These are phyloP conservation scores for Planococcus citri DNA, from an alignment of 1,140 invertebrate genomes.

Conservation along the genomic window DNA sequence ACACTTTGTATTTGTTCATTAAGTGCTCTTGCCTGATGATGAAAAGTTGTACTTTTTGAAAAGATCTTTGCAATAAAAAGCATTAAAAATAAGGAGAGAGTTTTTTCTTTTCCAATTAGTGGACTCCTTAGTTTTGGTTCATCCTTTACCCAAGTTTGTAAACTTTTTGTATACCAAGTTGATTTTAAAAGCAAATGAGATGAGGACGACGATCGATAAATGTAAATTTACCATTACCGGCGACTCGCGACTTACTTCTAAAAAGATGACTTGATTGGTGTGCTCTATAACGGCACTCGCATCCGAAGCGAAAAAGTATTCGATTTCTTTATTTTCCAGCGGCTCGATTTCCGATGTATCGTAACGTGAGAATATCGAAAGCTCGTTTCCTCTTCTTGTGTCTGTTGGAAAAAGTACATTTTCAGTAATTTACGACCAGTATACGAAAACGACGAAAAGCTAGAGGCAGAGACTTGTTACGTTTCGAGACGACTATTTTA, in stretches of 20 bases:
- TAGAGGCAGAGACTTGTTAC: too few species aligned
- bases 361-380: constrained; percentile 46
- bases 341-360: constrained; percentile 84
- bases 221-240: background rate
- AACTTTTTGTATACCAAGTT: background rate
- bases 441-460: too few species aligned
- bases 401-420: background rate
- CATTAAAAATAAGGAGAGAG: too few species aligned
- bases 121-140: too few species aligned
- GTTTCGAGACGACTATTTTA: too few species aligned
- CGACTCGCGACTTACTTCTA: constrained; percentile 53
- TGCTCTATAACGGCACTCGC: constrained; percentile 98
- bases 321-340: constrained; percentile 85
- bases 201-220: background rate
- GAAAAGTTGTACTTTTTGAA: too few species aligned
- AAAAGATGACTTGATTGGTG: constrained; percentile 90
- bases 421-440: background rate
- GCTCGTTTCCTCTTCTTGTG: background rate
- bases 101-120: too few species aligned
- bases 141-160: too few species aligned
- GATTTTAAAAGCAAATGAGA: background rate
- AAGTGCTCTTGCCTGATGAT: too few species aligned
- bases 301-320: constrained; percentile 99
- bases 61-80: too few species aligned
- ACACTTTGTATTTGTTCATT: too few species aligned